Evolutionary conservation across 2,113 vertebrate genomes (phyloP), one percentile per base, ranked within the genome.

Genomic region (Microcebus tavaratra): DNA sequence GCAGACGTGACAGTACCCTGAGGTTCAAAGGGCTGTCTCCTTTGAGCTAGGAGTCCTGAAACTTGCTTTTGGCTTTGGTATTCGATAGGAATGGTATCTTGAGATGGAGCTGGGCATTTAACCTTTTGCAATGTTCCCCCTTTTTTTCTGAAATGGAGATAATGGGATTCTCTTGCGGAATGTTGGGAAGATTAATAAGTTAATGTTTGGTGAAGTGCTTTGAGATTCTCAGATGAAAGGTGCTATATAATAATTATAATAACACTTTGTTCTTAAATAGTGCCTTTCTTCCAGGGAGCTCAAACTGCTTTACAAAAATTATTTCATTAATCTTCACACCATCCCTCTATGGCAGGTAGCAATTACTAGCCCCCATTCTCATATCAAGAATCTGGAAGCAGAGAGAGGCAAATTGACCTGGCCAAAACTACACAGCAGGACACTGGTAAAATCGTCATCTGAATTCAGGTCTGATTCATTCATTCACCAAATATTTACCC

Each of bases 241-340:
- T 96, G 85, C 94, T 97, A 91, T 92, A 94, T 93, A 96, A 92
- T 96, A 96, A 97, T 97, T 95, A 96, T 36, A 73, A 91, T 68
- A 96, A 92, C 93, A 90, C 97, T 97, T 97, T 98, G 96, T 98
- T 98, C 95, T 96, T 89, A 96, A 94, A 92, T 45, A 94, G 95
- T 70, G 80, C 78, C 73, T 98, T 97, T 93, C 96, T 98, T 98
- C 81, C 78, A 94, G 72, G 94, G 94, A 97, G 94, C 97, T 97
- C 96, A 97, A 88, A 88, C 92, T 86, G 78, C 92, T 97, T 97
- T 97, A 82, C 84, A 92, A 83, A 97, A 98, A 97, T 94, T 88
- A 97, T 98, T 97, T 97, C 90, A 97, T 97, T 97, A 96, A 98
- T 98, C 96, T 96, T 90, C 45, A 2, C 50, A 79, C 92, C 72